Evolutionary conservation across 2,797 vertebrate species (phyloP), one percentile per base, ranked within the genome.

Genomic region (Morelia viridis): DNA sequence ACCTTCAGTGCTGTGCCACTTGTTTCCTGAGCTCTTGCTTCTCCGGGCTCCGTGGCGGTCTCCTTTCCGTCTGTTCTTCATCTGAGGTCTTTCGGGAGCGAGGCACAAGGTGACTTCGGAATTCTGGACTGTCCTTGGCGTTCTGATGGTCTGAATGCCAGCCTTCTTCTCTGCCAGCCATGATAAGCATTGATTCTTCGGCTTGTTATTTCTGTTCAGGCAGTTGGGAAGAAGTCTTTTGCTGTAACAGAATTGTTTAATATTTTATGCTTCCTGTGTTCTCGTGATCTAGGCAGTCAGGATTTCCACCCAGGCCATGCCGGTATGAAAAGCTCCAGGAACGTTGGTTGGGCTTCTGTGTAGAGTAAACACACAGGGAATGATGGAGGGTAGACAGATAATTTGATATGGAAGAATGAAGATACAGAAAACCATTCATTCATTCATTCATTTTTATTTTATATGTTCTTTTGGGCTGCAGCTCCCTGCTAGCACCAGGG

Each of bases 1-100:
- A 76, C 68, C 96, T 96, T 95, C 96, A 84, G 80, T 94, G 96
- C 96, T 97, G 95, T 95, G 90, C 92, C 92, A 94, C 2, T 95
- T 92, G 93, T 95, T 92, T 95, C 94, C 22, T 24, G 19, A 80
- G 71, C 22, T 80, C 17, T 80, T 24, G 1, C 35, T 24, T 80
- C 35, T 80, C 35, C 5, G 6, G 31, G 68, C 2, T 71, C 15
- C 31, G 7, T 71, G 68, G 68, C 17, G 68, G 68, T 31, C 13
- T 68, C 65, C 50, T 31, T 5, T 68, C 65, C 12, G 1, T 64
- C 62, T 64, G 62, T 28, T 0, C 26, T 64, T 28, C 62, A 11
- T 31, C 68, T 8, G 90, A 56, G 31, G 61, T 95, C 26, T 96
- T 96, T 97, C 95, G 94, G 91, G 95, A 96, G 90, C 90, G 57